Evolutionary conservation across 2,797 vertebrate species (phyloP).

Genomic region (Lycodopsis pacificus): DNA sequence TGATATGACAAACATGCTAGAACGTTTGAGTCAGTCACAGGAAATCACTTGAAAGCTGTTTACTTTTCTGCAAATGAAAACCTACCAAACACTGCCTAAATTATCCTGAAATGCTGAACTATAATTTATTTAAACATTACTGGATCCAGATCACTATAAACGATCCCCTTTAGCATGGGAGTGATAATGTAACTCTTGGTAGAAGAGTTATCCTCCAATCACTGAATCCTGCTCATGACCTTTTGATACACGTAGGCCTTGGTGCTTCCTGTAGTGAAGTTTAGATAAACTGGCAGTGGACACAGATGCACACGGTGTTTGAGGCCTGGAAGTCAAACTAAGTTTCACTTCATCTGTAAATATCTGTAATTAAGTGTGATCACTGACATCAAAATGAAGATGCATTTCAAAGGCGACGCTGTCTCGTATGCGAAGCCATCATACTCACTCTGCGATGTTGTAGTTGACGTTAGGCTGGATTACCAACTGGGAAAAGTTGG

Average conservation of each 20-base stretch:
- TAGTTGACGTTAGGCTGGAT: conserved; percentile 12
- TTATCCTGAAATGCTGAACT: conserved; percentile 27
- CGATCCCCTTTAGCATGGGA: conserved; percentile 5
- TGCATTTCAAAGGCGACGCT: conserved; percentile 13
- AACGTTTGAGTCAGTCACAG: not conserved
- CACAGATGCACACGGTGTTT: not conserved
- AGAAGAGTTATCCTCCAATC: conserved; percentile 13
- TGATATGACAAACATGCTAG: not conserved
- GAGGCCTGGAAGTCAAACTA: conserved; percentile 5
- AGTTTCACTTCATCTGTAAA: conserved; percentile 71
- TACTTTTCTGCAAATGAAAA: conserved; percentile 27
- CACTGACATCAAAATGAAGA: conserved; percentile 36
- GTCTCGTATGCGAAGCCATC: conserved; percentile 25
- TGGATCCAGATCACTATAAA: conserved; percentile 11
- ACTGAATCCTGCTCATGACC: conserved; percentile 4
- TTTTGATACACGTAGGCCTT: conserved; percentile 16
- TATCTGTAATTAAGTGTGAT: conserved; percentile 61
- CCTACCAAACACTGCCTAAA: conserved; percentile 61
- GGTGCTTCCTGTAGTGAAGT: conserved; percentile 6
- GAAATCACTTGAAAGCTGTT: conserved; percentile 29
- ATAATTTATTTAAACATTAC: conserved; percentile 29
- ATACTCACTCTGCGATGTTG: conserved; percentile 23
- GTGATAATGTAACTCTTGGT: not conserved
- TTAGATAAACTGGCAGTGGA: conserved; percentile 28
- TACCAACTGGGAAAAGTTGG: not conserved